Base-by-base conservation (phyloP, 1,140 invertebrate species). In the Proctacanthus coquilletti region DNA sequence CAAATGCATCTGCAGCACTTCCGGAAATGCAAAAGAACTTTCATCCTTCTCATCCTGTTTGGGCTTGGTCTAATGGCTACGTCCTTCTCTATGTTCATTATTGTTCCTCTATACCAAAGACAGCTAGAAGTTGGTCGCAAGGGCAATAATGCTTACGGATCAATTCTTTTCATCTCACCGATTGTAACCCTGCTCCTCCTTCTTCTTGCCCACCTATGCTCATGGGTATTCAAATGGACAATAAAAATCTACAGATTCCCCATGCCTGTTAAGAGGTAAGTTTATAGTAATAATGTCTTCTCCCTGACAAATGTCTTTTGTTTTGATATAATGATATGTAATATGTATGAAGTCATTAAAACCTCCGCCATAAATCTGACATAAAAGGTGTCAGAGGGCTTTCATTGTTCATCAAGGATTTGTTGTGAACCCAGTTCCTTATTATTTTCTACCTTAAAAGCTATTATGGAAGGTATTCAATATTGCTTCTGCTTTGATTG, bases 201-300 rank as follows among this genome's bases (percentile, higher is more conserved):
- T 5, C 6, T 32, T 13, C 6, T 32, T 6, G 13, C 30, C 9
- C 15, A 10, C 6, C 5, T 32, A 13, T 32, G 9, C 13, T 10
- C 10, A 32, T 32, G 30, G 30, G 5, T 32, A 13, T 32, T 32
- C 30, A 32, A 32, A 17, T 32, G 30, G 30, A 32, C 10, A 10
- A 17, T 32, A 32, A 9, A 32, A 32, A 13, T 32, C 5, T 32
- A 32, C 17, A 32, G 17, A 13, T 32, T 32, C 17, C 30, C 30
- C 5, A 32, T 32, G 30, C 30, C 30, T 13, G 13, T 32, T 10
- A 32, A 32, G 17, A 32, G 30, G 30, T 32, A 17, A 32, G 13
- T 32, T 8, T 32, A 32, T 32, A 25, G 6, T 25, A n/a, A n/a
- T n/a, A n/a, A n/a, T n/a, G n/a, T n/a, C n/a, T n/a, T n/a, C n/a